Evolutionary conservation across 2,888 invertebrate genomes (phyloP), one percentile per base, ranked within the genome.

Genomic region (Oasisia sp.): DNA sequence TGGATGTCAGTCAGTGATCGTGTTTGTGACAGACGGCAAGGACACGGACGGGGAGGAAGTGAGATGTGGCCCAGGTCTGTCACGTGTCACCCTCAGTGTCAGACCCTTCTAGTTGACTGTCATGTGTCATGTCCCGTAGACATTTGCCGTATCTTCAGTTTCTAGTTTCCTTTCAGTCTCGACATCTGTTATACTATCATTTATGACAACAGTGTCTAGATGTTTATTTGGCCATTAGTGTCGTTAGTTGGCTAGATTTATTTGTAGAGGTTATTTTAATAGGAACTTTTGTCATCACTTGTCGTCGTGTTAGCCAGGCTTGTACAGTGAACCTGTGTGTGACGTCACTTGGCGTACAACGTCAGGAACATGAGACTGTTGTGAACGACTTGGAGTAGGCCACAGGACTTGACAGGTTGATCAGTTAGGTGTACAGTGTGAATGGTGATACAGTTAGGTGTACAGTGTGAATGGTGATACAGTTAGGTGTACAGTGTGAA

Each of bases 11-110:
- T 95, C 96, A 32, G 94, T 96, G 74, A 95, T 96, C 91, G 95
- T 96, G 32, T 96, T 96, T 94, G 96, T 95, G 32, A 96, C 96
- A 8, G 96, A 96, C 93, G 96, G 96, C 7, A 95, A 95, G 92
- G 96, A 96, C 93, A 96, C 96, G 19, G 96, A 96, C 94, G 96
- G 96, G 9, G 96, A 96, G 93, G 95, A 95, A 93, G 96, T 96
- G 56, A 94, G 96, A 89, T 96, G 96, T 95, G 96, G 96, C 27
- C 96, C 96, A 94, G 96, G 96, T 96, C 93, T 32, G 92, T 92
- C 74, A 38, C 11, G n/a, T 19, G 45, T 38, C 5, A 7, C 32
- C 32, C 44, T 44, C 19, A 5, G 44, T 90, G 5, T 27, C 7
- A 44, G 90, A 14, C 7, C 19, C n/a, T 45, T 90, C 32, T 90